Conservation (phyloP, 2,797 vertebrate species). For the Australoheros facetus region DNA sequence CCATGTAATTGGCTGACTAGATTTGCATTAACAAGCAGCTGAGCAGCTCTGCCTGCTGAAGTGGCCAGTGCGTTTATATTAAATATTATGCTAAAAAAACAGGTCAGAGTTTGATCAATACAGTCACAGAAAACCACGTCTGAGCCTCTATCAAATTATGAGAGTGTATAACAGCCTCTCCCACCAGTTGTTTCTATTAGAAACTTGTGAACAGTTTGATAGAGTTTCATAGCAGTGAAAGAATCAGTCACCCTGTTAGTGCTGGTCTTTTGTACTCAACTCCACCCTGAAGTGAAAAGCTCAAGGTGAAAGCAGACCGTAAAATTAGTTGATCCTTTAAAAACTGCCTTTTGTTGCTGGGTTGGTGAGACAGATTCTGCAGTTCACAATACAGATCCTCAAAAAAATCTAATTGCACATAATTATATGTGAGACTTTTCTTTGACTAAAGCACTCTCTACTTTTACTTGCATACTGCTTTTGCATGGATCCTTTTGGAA, state of each 20-base stretch:
- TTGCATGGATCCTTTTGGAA: neutral
- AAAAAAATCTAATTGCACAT: neutral
- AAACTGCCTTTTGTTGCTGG: neutral
- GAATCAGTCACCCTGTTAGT: constrained; percentile 5
- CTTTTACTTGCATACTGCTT: neutral
- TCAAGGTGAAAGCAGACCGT: neutral
- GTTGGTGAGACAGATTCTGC: neutral
- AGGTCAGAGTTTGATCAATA: neutral
- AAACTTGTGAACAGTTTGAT: constrained; percentile 6
- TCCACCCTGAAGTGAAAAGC: neutral
- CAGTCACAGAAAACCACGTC: neutral
- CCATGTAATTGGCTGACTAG: neutral
- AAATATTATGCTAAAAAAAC: neutral
- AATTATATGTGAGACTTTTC: neutral
- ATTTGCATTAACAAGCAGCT: neutral
- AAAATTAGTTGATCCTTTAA: constrained; percentile 1
- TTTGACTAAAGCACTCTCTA: neutral
- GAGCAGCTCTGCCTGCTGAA: neutral
- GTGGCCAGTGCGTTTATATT: neutral
- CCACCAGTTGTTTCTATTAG: neutral
- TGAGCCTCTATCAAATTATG: neutral
- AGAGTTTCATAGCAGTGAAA: neutral
- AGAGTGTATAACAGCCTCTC: neutral
- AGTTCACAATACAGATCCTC: neutral
- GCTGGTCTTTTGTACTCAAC: neutral